These are phyloP conservation scores for Myrmecobius fasciatus DNA, from an alignment of 2,113 vertebrate species.

Conservation along the genomic window DNA sequence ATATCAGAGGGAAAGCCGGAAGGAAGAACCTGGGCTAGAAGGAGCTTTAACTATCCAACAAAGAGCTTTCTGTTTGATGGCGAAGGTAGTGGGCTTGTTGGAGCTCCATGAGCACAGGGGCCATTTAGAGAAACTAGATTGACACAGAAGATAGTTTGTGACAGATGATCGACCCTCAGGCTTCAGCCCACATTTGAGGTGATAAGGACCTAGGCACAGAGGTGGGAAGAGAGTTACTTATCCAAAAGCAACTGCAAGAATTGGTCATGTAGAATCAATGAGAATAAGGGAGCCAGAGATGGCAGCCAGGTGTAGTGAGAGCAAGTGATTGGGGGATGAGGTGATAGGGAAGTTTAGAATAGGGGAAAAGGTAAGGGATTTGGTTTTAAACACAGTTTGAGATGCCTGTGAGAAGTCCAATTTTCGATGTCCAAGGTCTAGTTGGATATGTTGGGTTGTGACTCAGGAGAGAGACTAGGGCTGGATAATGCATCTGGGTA, in stretches of 20 bases:
- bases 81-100: not conserved
- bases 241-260: not conserved
- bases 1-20: no score
- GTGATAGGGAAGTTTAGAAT: not conserved
- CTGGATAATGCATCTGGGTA: not conserved
- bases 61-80: not conserved
- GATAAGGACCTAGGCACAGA: not conserved
- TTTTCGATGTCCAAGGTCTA: not conserved
- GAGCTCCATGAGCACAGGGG: not conserved
- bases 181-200: not conserved
- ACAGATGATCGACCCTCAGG: not conserved
- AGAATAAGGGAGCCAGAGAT: not conserved
- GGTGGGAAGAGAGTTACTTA: not conserved
- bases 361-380: not conserved
- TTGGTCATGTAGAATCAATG: not conserved
- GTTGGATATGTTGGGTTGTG: not conserved
- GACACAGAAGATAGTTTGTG: not conserved
- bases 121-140: not conserved
- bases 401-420: not conserved
- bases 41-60: not conserved
- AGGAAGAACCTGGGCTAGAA: not conserved
- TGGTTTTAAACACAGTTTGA: not conserved
- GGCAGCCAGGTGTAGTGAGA: not conserved
- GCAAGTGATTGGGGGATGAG: not conserved
- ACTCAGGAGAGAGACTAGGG: not conserved